Base-by-base conservation (phyloP, 2,113 vertebrate genomes). In the Amia ocellicauda region DNA sequence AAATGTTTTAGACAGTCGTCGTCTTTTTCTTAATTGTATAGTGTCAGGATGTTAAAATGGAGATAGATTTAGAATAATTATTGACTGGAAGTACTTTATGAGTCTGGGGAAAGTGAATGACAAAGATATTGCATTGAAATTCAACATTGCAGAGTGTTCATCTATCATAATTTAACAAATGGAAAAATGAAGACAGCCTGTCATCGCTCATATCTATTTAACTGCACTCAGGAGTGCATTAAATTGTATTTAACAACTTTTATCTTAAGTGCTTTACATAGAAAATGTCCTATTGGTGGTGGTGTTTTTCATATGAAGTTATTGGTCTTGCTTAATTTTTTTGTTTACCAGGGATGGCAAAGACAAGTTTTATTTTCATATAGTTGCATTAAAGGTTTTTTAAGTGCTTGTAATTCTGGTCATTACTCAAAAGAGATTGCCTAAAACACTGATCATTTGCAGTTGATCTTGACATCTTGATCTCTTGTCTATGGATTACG, bases 121-220 rank as follows among this genome's bases (percentile, higher is more conserved):
- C 69, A 70, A 74, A 79, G 68, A 74, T 42, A 69, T 62, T 73
- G 73, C 64, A 76, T 82, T 78, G 75, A 78, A 81, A 86, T 85
- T 84, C 67, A 67, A 61, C 78, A 77, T 73, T 68, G 69, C 85
- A 79, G 71, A 70, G 81, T 84, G 86, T 80, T 89, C 89, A 91
- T 93, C 85, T 80, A 86, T 95, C 90, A 93, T 84, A 84, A 87
- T 86, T 87, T 88, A 85, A 84, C 80, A 87, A 87, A 85, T 87
- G 75, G 80, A 79, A 83, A 81, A 71, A 87, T 78, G 76, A 81
- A 88, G 88, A 82, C 78, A 86, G 74, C 72, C 81, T 89, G 83
- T 88, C 85, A 91, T 93, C 84, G 82, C 83, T 88, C 73, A 84
- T 79, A 78, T 83, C 84, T 84, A 67, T 84, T 85, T 88, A 88